Evolutionary conservation across 1,140 invertebrate genomes (phyloP), one percentile per base, ranked within the genome.

Genomic region (Spodoptera litura): DNA sequence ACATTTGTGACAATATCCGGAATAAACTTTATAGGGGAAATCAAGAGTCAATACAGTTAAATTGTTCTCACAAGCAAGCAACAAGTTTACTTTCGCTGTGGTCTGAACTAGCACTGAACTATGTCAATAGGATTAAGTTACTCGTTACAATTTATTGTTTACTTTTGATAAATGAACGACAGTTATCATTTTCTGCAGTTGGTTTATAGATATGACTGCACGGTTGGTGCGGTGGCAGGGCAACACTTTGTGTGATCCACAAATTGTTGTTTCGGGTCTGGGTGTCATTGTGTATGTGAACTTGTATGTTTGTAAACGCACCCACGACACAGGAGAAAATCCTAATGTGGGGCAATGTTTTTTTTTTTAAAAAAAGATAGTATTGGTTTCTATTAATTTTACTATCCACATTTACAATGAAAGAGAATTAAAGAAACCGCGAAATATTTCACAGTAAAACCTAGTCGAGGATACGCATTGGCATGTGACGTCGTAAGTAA

Each of bases 51-150:
- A 64, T 20, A 64, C 15, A 64, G 61, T 44, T 44, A 15, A 64
- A 49, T 9, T 25, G 38, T 64, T 44, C 35, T 44, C 38, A n/a
- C 10, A 49, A 64, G 38, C 44, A 8, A 38, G 61, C 20, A 49
- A 44, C 61, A 49, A 64, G n/a, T 49, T 38, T 38, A 64, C 38
- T 64, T 64, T 64, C 61, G 38, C 20, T 70, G 12, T 70, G 53
- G 66, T 10, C 38, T 44, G 38, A 44, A 44, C 38, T 44, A 44
- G 5, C 9, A 8, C 38, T 20, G 20, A 20, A 20, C 20, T 44
- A 44, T 44, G 6, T 44, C 38, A 44, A 44, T 44, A 44, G 38
- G 38, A 44, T 44, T 44, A 70, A 55, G 25, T 38, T 59, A 61
- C 52, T 11, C 35, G 15, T 9, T n/a, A 62, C 12, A 62, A n/a